Conservation (phyloP, 2,888 invertebrate species). For the Drepanosiphum platanoidis region DNA sequence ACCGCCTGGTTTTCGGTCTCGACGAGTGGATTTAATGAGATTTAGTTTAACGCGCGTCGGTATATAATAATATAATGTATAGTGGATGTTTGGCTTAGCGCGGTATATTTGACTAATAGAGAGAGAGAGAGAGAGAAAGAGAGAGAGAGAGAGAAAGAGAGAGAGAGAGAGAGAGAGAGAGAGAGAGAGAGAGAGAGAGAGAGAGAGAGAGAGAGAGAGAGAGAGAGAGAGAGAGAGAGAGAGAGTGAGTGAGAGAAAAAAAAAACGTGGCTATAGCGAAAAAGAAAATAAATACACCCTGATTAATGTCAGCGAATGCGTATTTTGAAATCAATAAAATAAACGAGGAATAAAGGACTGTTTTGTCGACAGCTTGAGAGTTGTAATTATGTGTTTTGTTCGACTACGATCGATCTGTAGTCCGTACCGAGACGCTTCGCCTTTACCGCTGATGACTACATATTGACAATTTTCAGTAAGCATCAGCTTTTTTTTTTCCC, state of each 20-base stretch:
- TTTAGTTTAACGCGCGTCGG: background rate
- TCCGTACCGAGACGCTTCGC: background rate
- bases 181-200: background rate
- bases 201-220: background rate
- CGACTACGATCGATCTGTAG: background rate
- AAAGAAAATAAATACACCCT: background rate
- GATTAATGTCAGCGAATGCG: background rate
- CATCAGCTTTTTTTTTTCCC: background rate
- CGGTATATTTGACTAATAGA: no score
- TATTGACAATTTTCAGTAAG: background rate
- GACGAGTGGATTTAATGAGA: background rate
- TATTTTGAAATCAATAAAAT: constrained; percentile 5
- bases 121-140: background rate
- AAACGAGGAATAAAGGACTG: constrained; percentile 1
- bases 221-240: background rate
- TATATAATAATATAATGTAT: background rate
- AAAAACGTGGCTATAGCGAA: background rate
- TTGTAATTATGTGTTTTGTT: constrained; percentile 28
- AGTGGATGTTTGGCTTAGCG: background rate
- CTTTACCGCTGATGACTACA: background rate
- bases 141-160: background rate
- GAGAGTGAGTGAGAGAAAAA: background rate
- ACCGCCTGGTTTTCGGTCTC: no score
- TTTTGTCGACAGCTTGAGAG: constrained; percentile 8
- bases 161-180: background rate